Conservation (phyloP, 2,113 vertebrate genomes). For the Scytalopus superciliaris region DNA sequence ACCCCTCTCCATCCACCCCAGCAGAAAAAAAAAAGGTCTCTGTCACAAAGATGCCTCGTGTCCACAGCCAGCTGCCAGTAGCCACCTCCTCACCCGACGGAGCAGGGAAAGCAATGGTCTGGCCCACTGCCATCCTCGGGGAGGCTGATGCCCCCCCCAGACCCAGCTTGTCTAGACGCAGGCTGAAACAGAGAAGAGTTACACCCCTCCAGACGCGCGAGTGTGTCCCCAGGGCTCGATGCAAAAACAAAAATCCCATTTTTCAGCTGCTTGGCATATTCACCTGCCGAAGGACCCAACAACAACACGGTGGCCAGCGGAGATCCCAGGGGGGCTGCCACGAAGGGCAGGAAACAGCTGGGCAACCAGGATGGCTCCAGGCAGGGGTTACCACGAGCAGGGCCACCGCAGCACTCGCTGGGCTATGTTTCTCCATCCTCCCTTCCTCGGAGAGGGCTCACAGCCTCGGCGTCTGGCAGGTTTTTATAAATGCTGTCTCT, state of each 20-base stretch:
- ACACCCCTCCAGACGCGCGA: not conserved
- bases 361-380: not conserved
- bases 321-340: not conserved
- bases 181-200: not conserved
- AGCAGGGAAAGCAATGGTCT: not conserved
- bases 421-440: constrained; percentile 34
- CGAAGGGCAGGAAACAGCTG: not conserved
- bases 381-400: not conserved
- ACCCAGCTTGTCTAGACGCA: constrained; percentile 13
- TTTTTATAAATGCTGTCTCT: constrained; percentile 66
- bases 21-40: not conserved
- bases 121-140: not conserved
- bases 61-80: not conserved
- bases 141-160: not conserved
- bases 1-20: not conserved
- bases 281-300: not conserved
- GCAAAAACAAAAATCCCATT: not conserved
- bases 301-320: not conserved
- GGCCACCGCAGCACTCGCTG: not conserved
- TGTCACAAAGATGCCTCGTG: not conserved
- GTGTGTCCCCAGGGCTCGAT: not conserved
- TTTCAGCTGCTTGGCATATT: not conserved
- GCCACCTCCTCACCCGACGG: not conserved
- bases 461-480: constrained; percentile 50
- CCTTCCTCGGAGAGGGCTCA: not conserved